A percentile compares a stretch with the other conserved stretches of the same genome.
phyloP scores from a whole-genome alignment of 30 jellyfish, hydroid and myxozoan species.

The Turritopsis rubra region DNA sequence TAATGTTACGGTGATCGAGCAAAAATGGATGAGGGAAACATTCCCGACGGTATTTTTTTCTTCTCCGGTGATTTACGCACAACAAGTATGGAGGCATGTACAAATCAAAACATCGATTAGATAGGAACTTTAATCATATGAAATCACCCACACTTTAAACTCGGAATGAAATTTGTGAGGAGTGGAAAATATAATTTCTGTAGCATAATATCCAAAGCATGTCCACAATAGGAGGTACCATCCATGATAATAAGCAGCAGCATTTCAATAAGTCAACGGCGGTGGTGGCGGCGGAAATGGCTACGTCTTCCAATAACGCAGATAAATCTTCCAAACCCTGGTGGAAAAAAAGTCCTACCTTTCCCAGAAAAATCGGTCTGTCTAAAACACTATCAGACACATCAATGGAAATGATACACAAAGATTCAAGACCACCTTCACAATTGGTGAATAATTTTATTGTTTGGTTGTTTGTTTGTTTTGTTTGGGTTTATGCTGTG shows the following conservation, averaged over 20 bases:
- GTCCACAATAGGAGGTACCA: background rate
- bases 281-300: background rate
- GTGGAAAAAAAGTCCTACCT: conserved; percentile 24
- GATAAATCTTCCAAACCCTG: background rate
- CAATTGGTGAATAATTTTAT: background rate
- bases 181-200: background rate
- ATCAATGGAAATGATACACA: background rate
- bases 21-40: background rate
- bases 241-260: background rate
- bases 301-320: background rate
- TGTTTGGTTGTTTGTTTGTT: too few species aligned
- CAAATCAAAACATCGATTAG: background rate
- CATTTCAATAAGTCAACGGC: too few species aligned
- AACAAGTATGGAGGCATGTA: background rate
- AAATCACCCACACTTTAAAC: background rate
- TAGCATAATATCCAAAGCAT: background rate
- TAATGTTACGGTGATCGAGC: background rate
- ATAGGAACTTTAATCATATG: background rate
- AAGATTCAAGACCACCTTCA: background rate
- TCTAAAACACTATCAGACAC: conserved; percentile 6
- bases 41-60: background rate
- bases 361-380: background rate
- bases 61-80: background rate
- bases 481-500: too few species aligned
- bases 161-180: background rate